Evolutionary conservation across 2,888 invertebrate species (phyloP), one percentile per base, ranked within the genome.

Genomic region (Eutolmus rufibarbis): DNA sequence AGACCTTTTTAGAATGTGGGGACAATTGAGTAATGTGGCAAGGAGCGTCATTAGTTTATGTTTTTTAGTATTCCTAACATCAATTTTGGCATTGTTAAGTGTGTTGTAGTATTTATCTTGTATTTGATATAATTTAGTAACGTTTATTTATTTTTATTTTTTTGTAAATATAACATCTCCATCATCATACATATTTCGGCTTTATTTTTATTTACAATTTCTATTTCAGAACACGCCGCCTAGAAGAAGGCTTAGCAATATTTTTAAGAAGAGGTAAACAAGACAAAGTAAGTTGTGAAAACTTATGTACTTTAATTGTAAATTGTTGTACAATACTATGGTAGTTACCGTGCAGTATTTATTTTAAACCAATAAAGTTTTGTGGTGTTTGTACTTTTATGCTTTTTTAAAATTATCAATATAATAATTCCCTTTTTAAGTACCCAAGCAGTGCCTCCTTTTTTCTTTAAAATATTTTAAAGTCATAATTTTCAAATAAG

Each of bases 151-250:
- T 79, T 46, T 19, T 66, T 79, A 3, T 51, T 46, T 19, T 66
- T 79, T 9, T 51, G 16, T 79, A 79, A 79, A 79, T 66, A 79
- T 51, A 34, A 46, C 34, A 31, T 19, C 31, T 56, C 12, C 16
- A 46, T 34, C 19, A 46, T 14, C 46, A 51, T 9, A 0, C 28
- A 28, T 66, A 82, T 46, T 28, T 76, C 86, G 56, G 43, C 78
- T 8, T 86, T 23, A 66, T 88, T 82, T 56, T 56, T 12, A 40
- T 74, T 78, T 51, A 14, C n/a, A 5, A n/a, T 87, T 89, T 82
- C 89, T 87, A 89, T 90, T 91, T 56, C 91, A 92, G 92, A 92
- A 92, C 76, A 90, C 92, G 3, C 91, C 92, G 43, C 92, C 92
- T 14, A 92, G 90, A 89, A 90, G 92, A 89, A 91, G 92, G 14